Percentiles rank a stretch among this genome's conserved stretches.
Conservation (phyloP, 2,888 invertebrate species). For the Selenia dentaria region DNA sequence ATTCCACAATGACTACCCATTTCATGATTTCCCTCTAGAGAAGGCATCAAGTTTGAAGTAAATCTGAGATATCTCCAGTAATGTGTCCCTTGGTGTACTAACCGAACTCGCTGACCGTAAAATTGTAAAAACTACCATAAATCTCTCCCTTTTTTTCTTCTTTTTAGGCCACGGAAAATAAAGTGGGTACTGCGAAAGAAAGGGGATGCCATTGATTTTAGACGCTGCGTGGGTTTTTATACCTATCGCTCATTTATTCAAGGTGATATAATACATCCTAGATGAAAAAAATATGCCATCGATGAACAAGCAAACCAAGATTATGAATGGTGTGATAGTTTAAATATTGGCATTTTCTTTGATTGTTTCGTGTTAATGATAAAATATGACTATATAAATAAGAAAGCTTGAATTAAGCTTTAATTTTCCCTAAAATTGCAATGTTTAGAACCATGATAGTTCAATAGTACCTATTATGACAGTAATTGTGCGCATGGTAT, state of each 20-base stretch:
- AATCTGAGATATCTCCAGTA: constrained; percentile 77
- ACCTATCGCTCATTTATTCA: not conserved
- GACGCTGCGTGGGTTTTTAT: constrained; percentile 2
- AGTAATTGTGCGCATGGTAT: no score
- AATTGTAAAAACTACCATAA: constrained; percentile 82
- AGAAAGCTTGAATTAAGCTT: no score
- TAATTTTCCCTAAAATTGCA: no score
- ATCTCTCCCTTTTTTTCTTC: constrained; percentile 63
- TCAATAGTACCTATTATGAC: no score
- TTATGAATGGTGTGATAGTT: no score
- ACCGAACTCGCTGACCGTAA: constrained; percentile 79
- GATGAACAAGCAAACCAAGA: no score
- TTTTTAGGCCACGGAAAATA: constrained; percentile 39
- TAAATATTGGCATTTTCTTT: no score
- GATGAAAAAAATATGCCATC: no score
- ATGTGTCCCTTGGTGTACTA: constrained; percentile 73
- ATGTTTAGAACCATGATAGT: no score
- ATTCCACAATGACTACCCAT: constrained; percentile 67
- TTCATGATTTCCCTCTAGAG: constrained; percentile 76
- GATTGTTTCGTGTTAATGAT: no score
- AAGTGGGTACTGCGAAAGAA: constrained; percentile 26
- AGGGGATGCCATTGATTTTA: constrained; percentile 28
- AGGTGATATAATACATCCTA: no score
- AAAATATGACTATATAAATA: no score
- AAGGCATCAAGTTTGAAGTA: constrained; percentile 77